A percentile compares a stretch with the other conserved stretches of the same genome.
These are phyloP conservation scores for Heteropelma amictum DNA, from an alignment of 2,888 invertebrate genomes.

Conservation along the genomic window DNA sequence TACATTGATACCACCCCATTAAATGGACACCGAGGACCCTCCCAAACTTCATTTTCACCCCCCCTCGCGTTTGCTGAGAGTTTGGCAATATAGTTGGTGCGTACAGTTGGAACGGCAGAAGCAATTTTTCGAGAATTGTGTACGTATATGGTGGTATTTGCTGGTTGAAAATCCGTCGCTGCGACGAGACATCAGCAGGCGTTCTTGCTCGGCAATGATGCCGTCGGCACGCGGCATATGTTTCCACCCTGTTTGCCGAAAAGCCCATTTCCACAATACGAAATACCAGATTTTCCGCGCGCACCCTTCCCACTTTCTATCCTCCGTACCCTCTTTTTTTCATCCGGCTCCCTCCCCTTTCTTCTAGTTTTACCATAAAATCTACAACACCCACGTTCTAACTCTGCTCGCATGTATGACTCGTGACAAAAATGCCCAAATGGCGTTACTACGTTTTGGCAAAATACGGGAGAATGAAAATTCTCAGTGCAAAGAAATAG, in stretches of 20 bases:
- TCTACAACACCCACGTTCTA: slow-evolving; percentile 18
- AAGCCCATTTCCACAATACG: slow-evolving; percentile 39
- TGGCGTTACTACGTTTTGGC: slow-evolving; percentile 36
- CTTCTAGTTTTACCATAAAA: slow-evolving; percentile 13
- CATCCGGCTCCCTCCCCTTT: slow-evolving; percentile 47
- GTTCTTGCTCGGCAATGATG: slow-evolving; percentile 25
- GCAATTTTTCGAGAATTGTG: background rate
- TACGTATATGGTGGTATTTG: background rate
- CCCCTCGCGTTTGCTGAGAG: slow-evolving; percentile 35
- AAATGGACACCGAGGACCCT: slow-evolving; percentile 1
- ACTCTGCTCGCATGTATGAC: slow-evolving; percentile 46
- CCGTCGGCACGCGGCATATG: slow-evolving; percentile 39
- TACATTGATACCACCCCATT: slow-evolving; percentile 6
- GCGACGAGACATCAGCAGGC: background rate
- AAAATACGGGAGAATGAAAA: slow-evolving; percentile 29
- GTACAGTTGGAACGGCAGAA: slow-evolving; percentile 1
- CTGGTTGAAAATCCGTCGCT: slow-evolving; percentile 16
- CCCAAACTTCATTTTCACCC: slow-evolving; percentile 13
- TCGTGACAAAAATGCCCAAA: slow-evolving; percentile 59
- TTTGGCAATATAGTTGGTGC: background rate
- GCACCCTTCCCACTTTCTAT: slow-evolving; percentile 40
- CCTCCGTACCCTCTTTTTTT: slow-evolving; percentile 26
- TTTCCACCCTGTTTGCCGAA: slow-evolving; percentile 46
- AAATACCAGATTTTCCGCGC: slow-evolving; percentile 50
- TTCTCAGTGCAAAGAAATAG: slow-evolving; percentile 6